Evolutionary conservation across 2,888 invertebrate genomes (phyloP).

Genomic region (Elysia crispata): DNA sequence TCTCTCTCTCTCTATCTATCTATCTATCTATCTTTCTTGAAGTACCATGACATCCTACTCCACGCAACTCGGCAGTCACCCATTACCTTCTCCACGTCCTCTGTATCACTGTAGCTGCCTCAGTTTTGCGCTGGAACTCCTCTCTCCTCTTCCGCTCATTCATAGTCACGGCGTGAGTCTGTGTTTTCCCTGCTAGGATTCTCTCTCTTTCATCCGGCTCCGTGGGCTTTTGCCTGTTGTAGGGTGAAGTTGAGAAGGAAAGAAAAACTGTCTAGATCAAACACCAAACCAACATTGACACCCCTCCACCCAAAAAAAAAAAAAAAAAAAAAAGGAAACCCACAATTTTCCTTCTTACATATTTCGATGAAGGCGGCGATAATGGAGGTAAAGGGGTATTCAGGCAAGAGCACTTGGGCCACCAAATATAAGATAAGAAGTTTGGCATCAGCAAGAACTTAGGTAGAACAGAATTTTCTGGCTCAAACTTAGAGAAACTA

Average conservation of each 20-base stretch:
- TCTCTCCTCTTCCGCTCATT: slow-evolving; percentile 60
- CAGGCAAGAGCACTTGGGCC: no score
- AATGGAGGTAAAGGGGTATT: no score
- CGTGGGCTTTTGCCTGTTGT: slow-evolving; percentile 36
- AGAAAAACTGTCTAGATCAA: not conserved
- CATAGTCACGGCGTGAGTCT: slow-evolving; percentile 55
- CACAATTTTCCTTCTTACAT: no score
- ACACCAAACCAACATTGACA: no score
- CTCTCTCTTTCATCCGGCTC: slow-evolving; percentile 35
- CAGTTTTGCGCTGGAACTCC: slow-evolving; percentile 64
- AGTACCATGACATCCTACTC: not conserved
- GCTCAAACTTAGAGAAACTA: no score
- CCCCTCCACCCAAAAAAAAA: no score
- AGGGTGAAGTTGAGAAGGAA: not conserved
- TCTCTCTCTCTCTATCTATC: not conserved
- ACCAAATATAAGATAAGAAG: no score
- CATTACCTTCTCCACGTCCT: slow-evolving; percentile 70
- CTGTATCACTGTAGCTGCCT: slow-evolving; percentile 70
- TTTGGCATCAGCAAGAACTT: no score
- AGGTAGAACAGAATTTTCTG: no score
- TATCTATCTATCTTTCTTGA: not conserved
- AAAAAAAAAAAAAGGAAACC: no score
- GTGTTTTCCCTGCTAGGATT: slow-evolving; percentile 44
- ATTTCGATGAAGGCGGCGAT: no score
- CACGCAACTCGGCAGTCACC: not conserved